Evolutionary conservation across 2,113 vertebrate species (phyloP).

Genomic region (Syrrhaptes paradoxus): DNA sequence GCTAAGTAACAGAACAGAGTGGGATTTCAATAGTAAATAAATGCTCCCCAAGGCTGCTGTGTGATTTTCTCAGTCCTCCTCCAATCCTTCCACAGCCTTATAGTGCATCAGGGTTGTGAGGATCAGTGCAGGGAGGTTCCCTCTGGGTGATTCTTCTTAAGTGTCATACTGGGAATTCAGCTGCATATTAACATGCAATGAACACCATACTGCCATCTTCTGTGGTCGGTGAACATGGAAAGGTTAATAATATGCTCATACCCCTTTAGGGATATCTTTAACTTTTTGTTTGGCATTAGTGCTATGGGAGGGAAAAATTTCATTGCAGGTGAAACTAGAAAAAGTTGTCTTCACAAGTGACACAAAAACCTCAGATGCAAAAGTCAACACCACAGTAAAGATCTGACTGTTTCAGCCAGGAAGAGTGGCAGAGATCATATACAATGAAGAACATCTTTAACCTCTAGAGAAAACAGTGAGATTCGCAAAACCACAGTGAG

Average conservation of each 20-base stretch:
- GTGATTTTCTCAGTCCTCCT: not conserved
- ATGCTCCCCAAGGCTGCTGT: not conserved
- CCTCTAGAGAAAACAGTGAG: not conserved
- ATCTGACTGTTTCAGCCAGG: not conserved
- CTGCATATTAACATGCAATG: fast-evolving
- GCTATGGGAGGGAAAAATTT: not conserved
- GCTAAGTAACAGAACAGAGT: not conserved
- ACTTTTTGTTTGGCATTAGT: fast-evolving
- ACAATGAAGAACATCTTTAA: not conserved
- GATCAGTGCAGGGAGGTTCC: not conserved
- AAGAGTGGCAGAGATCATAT: not conserved
- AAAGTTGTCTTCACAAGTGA: fast-evolving
- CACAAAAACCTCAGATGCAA: not conserved
- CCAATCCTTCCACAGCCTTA: fast-evolving
- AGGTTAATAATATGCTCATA: not conserved
- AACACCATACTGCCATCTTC: fast-evolving
- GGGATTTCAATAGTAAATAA: not conserved
- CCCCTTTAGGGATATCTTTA: not conserved
- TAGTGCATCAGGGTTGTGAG: fast-evolving
- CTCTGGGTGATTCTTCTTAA: not conserved
- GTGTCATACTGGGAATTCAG: not conserved
- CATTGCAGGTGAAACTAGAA: not conserved
- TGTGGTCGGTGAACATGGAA: not conserved
- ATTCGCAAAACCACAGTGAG: not conserved
- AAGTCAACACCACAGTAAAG: not conserved